Conservation (phyloP, 1,140 invertebrate genomes). For the Rhynchophorus ferrugineus region DNA sequence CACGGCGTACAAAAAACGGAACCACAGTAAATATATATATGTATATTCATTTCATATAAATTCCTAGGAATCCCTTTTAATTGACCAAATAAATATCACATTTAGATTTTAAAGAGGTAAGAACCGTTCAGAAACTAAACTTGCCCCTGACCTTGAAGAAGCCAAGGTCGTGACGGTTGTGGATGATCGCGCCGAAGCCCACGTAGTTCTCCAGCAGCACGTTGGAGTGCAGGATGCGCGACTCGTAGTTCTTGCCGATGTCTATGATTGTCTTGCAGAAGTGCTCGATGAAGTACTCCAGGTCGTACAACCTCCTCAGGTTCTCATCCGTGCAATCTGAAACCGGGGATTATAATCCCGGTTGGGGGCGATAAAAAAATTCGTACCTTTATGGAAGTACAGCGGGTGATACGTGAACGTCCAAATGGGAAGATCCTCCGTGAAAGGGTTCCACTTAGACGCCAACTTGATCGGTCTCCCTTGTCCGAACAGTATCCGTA, state of each 20-base stretch:
- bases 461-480: conserved; percentile 57
- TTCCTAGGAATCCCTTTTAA: conserved; percentile 12
- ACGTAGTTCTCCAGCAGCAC: conserved; percentile 76
- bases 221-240: conserved; percentile 56
- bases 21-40: conserved; percentile 1
- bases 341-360: no score
- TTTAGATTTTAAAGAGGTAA: conserved; percentile 19
- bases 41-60: conserved; percentile 4
- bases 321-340: conserved; percentile 38
- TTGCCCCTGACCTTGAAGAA: conserved; percentile 81
- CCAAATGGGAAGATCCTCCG: conserved; percentile 65
- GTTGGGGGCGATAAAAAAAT: not conserved
- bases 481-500: conserved; percentile 69
- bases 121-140: conserved; percentile 64
- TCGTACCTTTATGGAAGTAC: conserved; percentile 65
- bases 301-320: conserved; percentile 45
- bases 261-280: conserved; percentile 45
- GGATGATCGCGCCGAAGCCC: conserved; percentile 68
- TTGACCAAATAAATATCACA: conserved; percentile 27
- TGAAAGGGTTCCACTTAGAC: conserved; percentile 81
- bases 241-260: conserved; percentile 35
- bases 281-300: conserved; percentile 50
- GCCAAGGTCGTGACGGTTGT: conserved; percentile 74
- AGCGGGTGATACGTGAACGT: conserved; percentile 77
- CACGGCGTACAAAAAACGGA: conserved; percentile 12